Conservation (phyloP, 2,888 invertebrate species). For the Vannuccia rotundouncinata region DNA sequence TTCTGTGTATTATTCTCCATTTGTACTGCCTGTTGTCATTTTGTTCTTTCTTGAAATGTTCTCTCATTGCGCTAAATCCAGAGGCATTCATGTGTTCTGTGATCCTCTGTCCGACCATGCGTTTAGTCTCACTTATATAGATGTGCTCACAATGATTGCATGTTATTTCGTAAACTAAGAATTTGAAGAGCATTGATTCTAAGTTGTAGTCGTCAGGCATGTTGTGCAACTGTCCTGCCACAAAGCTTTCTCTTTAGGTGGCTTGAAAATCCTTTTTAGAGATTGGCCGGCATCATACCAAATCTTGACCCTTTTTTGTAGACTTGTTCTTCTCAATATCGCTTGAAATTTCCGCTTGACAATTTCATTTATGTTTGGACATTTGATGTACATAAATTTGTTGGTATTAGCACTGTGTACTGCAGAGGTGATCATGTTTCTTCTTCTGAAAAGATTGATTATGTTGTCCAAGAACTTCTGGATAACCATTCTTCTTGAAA, state of each 20-base stretch:
- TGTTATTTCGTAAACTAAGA: not conserved
- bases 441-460: not conserved
- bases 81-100: not conserved
- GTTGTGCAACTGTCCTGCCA: not conserved
- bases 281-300: conserved; percentile 7
- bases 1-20: not conserved
- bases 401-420: not conserved
- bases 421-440: not conserved
- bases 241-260: not conserved
- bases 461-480: conserved; percentile 1
- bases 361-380: not conserved
- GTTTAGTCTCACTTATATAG: conserved; percentile 5
- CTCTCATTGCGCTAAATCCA: not conserved
- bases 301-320: not conserved
- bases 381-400: conserved; percentile 3
- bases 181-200: conserved; percentile 15
- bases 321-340: not conserved
- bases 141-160: conserved; percentile 1
- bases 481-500: conserved; percentile 6
- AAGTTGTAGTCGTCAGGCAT: not conserved
- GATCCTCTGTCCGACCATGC: not conserved
- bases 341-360: not conserved
- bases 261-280: not conserved
- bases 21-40: not conserved
- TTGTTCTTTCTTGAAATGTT: not conserved